Conservation (phyloP, 2,888 invertebrate species). For the Leptinotarsa tumamoca region DNA sequence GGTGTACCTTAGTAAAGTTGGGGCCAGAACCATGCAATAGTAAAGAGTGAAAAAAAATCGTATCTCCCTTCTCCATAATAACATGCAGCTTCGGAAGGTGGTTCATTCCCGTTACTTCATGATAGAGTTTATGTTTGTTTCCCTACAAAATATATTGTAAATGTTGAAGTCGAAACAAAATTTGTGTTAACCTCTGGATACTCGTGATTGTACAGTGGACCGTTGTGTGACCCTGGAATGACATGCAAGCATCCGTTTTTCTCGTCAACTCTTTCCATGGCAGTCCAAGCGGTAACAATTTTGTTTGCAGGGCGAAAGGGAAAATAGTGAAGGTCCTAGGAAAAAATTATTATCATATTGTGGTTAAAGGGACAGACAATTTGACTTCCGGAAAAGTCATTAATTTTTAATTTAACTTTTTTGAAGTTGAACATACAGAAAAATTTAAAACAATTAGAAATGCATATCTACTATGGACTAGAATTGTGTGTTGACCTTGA, state of each 20-base stretch:
- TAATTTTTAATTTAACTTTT: too few relatives aligned
- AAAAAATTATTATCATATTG: slow-evolving; percentile 24
- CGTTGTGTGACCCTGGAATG: slow-evolving; percentile 81
- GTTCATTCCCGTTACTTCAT: slow-evolving; percentile 71
- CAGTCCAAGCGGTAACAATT: slow-evolving; percentile 91
- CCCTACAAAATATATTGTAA: slow-evolving; percentile 49
- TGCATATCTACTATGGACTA: too few relatives aligned
- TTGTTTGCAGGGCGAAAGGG: slow-evolving; percentile 85
- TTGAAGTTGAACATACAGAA: too few relatives aligned
- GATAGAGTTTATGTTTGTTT: slow-evolving; percentile 76
- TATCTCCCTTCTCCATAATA: slow-evolving; percentile 87
- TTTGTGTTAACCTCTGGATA: slow-evolving; percentile 74
- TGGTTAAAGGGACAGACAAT: too few relatives aligned
- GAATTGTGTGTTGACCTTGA: too few relatives aligned
- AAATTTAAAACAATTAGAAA: too few relatives aligned
- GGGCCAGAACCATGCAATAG: slow-evolving; percentile 88
- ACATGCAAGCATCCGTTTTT: slow-evolving; percentile 88
- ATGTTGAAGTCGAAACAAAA: neutral
- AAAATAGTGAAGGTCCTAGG: slow-evolving; percentile 87
- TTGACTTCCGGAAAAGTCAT: too few relatives aligned
- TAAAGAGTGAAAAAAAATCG: slow-evolving; percentile 89
- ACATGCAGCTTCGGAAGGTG: slow-evolving; percentile 71
- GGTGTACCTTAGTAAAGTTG: slow-evolving; percentile 74
- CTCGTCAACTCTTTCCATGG: slow-evolving; percentile 79
- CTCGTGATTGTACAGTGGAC: slow-evolving; percentile 73